phyloP scores from a whole-genome alignment of 2,113 vertebrate genomes.

The Phalacrocorax carbo region DNA sequence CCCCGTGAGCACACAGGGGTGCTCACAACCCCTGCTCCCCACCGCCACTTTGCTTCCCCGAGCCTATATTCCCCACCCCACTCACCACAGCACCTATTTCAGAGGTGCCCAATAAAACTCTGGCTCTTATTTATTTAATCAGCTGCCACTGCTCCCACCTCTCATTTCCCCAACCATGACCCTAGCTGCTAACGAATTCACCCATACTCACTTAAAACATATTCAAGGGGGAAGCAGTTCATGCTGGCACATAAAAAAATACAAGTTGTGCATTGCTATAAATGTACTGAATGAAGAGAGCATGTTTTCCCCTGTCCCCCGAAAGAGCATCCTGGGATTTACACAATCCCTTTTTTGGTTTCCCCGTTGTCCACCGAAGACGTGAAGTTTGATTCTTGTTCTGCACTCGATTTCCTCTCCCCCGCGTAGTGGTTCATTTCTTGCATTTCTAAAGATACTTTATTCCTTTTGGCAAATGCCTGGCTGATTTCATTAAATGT shows the following conservation, averaged over 20 bases:
- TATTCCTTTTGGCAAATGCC: conserved; percentile 88
- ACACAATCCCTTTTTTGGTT: conserved; percentile 23
- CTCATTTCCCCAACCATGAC: neutral
- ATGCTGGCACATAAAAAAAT: neutral
- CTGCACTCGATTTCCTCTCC: neutral
- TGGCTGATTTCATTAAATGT: conserved; percentile 89
- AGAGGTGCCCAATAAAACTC: neutral
- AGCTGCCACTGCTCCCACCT: fast-evolving
- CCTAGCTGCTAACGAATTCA: neutral
- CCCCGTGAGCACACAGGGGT: fast-evolving
- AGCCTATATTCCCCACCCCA: neutral
- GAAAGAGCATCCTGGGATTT: neutral
- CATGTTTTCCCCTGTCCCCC: fast-evolving
- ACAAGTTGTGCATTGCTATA: neutral
- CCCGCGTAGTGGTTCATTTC: conserved; percentile 62
- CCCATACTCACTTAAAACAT: neutral
- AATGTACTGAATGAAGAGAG: neutral
- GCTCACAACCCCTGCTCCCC: neutral
- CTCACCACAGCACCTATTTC: neutral
- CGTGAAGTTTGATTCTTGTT: conserved; percentile 33
- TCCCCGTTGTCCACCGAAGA: neutral
- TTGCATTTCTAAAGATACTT: conserved; percentile 58
- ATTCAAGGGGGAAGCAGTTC: neutral
- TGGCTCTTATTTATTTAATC: neutral
- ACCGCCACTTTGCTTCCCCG: neutral